Evolutionary conservation across 2,797 vertebrate genomes (phyloP).

Genomic region (Enteromius unitaeniatus): DNA sequence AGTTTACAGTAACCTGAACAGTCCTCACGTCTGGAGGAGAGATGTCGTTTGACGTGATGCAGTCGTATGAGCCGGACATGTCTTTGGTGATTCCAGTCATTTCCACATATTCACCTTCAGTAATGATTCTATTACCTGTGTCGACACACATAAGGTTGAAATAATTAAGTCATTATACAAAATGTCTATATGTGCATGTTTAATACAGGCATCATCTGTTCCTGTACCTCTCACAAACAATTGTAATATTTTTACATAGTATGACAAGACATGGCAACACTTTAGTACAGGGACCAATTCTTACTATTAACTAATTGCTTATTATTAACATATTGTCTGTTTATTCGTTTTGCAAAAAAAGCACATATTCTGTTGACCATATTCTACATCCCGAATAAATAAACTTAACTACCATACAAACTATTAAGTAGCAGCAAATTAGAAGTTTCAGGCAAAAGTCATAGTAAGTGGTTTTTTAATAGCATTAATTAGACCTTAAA

Average conservation of each 20-base stretch:
- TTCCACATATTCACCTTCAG: constrained; percentile 92
- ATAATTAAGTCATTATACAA: neutral
- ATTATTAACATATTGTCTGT: no score
- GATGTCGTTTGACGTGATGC: constrained; percentile 92
- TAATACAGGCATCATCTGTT: neutral
- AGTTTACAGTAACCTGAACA: constrained; percentile 93
- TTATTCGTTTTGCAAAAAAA: no score
- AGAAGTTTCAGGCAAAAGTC: no score
- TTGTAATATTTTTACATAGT: neutral
- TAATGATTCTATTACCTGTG: constrained; percentile 85
- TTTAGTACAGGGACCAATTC: no score
- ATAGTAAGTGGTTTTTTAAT: no score
- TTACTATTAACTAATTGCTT: no score
- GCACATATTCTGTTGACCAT: no score
- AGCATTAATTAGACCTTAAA: no score
- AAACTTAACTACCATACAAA: no score
- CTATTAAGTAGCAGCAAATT: no score
- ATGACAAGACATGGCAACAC: neutral
- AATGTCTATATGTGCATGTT: neutral
- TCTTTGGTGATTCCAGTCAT: constrained; percentile 92
- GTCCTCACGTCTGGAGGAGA: constrained; percentile 86
- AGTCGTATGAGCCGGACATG: constrained; percentile 94
- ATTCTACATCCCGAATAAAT: no score
- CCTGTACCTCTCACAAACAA: neutral
- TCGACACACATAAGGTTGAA: neutral